Evolutionary conservation across 1,140 invertebrate species (phyloP).

Genomic region (Anastrepha obliqua): DNA sequence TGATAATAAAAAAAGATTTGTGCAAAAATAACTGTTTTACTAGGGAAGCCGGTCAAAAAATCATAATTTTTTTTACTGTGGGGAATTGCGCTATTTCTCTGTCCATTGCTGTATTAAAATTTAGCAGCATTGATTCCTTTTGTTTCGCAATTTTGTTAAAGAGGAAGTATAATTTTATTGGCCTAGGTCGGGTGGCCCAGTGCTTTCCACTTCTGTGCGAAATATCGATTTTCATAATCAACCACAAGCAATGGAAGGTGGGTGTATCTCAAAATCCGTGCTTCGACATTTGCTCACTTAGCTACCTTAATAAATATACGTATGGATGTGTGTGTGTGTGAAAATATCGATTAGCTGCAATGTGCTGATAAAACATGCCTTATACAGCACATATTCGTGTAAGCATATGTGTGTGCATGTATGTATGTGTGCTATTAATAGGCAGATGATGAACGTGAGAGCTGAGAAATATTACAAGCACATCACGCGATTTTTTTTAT

Average conservation of each 20-base stretch:
- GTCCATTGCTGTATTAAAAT: too few species aligned
- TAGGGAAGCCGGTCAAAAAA: too few species aligned
- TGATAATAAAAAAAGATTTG: too few species aligned
- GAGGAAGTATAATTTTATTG: neutral
- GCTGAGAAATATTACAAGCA: neutral
- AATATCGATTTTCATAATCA: neutral
- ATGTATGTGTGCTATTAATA: neutral
- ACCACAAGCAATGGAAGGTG: neutral
- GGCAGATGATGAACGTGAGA: constrained; percentile 1
- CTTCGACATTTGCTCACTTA: neutral
- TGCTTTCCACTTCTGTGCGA: neutral
- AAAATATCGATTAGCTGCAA: neutral
- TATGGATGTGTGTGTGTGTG: neutral
- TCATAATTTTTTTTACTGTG: too few species aligned
- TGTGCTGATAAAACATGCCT: neutral
- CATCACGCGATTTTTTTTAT: neutral
- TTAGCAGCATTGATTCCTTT: too few species aligned
- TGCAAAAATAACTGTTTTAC: too few species aligned
- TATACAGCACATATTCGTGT: neutral
- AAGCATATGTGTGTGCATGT: neutral
- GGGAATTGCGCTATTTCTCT: too few species aligned
- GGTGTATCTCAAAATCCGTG: neutral
- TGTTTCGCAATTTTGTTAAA: too few species aligned
- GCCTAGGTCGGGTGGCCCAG: neutral
- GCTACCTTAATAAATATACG: neutral